Percentiles rank a stretch among this genome's conserved stretches.
Evolutionary conservation across 2,113 vertebrate species (phyloP).

Genomic region (Daboia siamensis): DNA sequence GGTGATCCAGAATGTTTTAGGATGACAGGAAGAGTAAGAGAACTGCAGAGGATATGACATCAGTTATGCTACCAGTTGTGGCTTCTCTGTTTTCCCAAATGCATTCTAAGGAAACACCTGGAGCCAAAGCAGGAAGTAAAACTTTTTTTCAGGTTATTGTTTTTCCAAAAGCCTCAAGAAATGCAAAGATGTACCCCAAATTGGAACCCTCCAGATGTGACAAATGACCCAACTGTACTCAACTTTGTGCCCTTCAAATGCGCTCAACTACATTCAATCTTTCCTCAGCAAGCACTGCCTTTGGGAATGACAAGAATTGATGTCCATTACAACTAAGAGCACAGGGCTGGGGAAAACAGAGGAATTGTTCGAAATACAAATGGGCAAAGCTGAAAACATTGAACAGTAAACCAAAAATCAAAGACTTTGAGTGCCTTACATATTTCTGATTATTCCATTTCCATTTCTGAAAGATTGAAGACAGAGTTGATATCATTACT

Average conservation of each 20-base stretch:
- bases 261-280: not conserved
- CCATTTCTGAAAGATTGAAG: not conserved
- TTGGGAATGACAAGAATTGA: not conserved
- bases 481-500: not conserved
- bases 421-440: not conserved
- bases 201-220: not conserved
- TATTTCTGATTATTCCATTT: not conserved
- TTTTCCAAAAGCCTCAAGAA: not conserved
- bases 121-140: not conserved
- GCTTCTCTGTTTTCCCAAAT: slow-evolving; percentile 1
- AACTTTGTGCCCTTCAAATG: not conserved
- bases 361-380: not conserved
- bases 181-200: not conserved
- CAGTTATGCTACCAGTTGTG: not conserved
- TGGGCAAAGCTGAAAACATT: not conserved
- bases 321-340: not conserved
- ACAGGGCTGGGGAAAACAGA: not conserved
- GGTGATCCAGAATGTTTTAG: not conserved
- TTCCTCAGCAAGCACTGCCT: not conserved
- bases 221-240: not conserved
- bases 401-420: not conserved
- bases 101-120: not conserved
- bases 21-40: not conserved
- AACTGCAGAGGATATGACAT: not conserved
- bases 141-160: too few relatives aligned